These are phyloP conservation scores for Sorex fumeus DNA, from an alignment of 2,113 vertebrate species.

Conservation along the genomic window DNA sequence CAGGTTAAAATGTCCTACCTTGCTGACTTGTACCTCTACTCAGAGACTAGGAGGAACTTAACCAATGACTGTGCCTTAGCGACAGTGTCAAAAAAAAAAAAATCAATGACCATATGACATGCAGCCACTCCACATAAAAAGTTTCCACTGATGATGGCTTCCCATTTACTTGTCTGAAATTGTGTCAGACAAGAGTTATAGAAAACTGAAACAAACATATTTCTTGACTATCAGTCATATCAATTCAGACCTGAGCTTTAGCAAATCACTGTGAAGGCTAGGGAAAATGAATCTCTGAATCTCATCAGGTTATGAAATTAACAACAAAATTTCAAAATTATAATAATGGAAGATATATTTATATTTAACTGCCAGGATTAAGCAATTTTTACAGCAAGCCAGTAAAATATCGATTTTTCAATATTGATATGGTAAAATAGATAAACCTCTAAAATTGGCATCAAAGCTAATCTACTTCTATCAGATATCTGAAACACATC, in stretches of 20 bases:
- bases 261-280: background rate
- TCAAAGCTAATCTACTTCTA: background rate
- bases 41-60: background rate
- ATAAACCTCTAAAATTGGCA: background rate
- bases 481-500: background rate
- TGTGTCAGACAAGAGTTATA: background rate
- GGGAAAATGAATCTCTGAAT: background rate
- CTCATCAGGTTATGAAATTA: slow-evolving; percentile 2
- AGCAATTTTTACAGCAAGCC: background rate
- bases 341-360: background rate
- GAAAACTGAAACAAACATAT: background rate
- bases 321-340: background rate
- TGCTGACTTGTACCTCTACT: background rate
- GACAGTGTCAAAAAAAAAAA: background rate
- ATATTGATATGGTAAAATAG: background rate
- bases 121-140: background rate
- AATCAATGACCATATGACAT: background rate
- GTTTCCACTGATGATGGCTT: background rate
- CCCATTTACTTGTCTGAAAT: background rate
- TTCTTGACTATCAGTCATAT: background rate
- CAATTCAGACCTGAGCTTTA: background rate
- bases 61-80: background rate
- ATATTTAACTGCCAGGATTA: background rate
- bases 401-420: background rate
- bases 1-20: background rate